Percentiles rank a stretch among this genome's conserved stretches.
Evolutionary conservation across 2,797 vertebrate species (phyloP).

Genomic region (Peromyscus aztecus): DNA sequence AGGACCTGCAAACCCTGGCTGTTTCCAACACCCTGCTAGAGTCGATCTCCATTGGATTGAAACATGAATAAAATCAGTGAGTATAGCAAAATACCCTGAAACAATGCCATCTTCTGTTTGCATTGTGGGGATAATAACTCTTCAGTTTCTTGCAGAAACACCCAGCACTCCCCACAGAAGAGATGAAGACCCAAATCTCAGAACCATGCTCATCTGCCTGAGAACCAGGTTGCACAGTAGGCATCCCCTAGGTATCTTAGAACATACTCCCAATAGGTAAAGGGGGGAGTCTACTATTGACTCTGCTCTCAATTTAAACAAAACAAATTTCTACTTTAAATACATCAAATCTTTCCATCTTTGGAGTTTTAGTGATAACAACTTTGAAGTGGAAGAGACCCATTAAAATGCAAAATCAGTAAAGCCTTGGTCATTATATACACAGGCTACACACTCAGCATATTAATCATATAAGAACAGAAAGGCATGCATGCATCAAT

Average conservation of each 20-base stretch:
- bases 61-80: not conserved
- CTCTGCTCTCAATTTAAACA: not conserved
- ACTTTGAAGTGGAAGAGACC: not conserved
- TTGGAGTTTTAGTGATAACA: not conserved
- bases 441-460: not conserved
- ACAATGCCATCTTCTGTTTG: not conserved
- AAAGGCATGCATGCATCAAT: not conserved
- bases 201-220: not conserved
- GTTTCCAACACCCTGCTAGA: not conserved
- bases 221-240: not conserved
- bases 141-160: not conserved
- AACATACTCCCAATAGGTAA: not conserved
- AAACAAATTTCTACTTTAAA: conserved; percentile 15
- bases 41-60: not conserved
- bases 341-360: not conserved
- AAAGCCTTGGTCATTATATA: not conserved
- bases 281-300: not conserved
- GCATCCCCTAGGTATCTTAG: not conserved
- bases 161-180: not conserved
- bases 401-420: not conserved
- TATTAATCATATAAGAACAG: not conserved
- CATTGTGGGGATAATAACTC: not conserved
- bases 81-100: not conserved
- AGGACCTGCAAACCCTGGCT: not conserved
- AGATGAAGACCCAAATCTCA: not conserved